Conservation (phyloP, 2,113 vertebrate genomes). For the Protobothrops flavoviridis region DNA sequence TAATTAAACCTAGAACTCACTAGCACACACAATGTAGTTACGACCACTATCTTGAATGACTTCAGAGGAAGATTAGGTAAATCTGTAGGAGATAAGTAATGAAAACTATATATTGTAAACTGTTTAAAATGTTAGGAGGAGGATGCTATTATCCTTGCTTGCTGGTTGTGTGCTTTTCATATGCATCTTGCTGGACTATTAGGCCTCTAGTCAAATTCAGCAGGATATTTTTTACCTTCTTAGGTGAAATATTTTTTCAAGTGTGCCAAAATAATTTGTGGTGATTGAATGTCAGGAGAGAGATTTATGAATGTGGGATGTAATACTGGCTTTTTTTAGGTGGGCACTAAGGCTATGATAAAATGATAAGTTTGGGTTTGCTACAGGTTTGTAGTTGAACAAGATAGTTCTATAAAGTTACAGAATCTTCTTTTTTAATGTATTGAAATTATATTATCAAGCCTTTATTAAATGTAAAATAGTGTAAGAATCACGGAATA, state of each 20-base stretch:
- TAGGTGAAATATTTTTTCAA: not conserved
- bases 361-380: not conserved
- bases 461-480: not conserved
- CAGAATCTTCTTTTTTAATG: not conserved
- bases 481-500: not conserved
- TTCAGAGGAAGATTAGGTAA: not conserved
- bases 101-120: not conserved
- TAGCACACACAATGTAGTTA: not conserved
- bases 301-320: not conserved
- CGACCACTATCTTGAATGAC: not conserved
- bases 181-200: not conserved
- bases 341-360: not conserved
- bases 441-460: not conserved
- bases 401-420: not conserved
- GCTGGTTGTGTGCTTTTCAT: not conserved
- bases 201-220: not conserved
- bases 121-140: not conserved
- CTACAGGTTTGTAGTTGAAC: not conserved
- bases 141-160: not conserved
- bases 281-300: not conserved
- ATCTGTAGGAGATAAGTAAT: not conserved
- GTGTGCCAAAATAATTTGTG: not conserved
- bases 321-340: not conserved
- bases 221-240: not conserved
- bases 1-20: not conserved